A percentile compares a stretch with the other conserved stretches of the same genome.
phyloP scores from a whole-genome alignment of 2,797 vertebrate species.

The Pipistrellus pygmaeus region DNA sequence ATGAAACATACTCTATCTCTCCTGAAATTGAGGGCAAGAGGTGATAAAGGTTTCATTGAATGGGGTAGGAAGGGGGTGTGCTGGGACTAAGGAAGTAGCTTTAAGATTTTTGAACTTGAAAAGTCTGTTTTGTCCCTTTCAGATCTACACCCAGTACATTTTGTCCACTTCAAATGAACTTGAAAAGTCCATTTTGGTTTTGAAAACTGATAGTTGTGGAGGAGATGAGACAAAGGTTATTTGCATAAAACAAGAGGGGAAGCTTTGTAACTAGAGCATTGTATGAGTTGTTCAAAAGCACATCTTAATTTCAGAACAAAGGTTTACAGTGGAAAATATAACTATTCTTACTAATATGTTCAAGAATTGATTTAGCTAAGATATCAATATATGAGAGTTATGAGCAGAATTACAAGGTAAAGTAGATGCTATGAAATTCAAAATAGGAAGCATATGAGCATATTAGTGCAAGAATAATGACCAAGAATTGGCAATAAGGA shows the following conservation, averaged over 20 bases:
- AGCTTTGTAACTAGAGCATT: not conserved
- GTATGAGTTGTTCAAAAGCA: not conserved
- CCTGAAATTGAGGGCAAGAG: conserved; percentile 5
- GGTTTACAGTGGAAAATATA: not conserved
- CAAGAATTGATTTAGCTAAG: not conserved
- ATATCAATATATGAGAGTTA: not conserved
- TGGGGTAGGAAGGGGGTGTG: not conserved
- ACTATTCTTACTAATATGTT: not conserved
- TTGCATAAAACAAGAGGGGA: not conserved
- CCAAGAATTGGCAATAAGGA: not conserved
- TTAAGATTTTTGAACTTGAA: conserved; percentile 35
- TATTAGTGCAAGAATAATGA: not conserved
- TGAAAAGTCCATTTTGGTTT: not conserved
- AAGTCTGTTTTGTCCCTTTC: not conserved
- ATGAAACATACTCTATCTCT: not conserved
- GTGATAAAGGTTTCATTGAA: not conserved
- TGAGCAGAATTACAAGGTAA: not conserved
- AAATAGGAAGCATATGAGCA: not conserved
- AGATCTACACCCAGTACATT: not conserved
- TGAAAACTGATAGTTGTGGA: not conserved
- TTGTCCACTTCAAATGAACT: not conserved
- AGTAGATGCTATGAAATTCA: not conserved
- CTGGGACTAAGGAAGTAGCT: not conserved
- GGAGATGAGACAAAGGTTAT: not conserved
- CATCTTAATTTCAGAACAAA: conserved; percentile 35